Base-by-base conservation (phyloP, 1,140 invertebrate genomes). In the Plodia interpunctella region DNA sequence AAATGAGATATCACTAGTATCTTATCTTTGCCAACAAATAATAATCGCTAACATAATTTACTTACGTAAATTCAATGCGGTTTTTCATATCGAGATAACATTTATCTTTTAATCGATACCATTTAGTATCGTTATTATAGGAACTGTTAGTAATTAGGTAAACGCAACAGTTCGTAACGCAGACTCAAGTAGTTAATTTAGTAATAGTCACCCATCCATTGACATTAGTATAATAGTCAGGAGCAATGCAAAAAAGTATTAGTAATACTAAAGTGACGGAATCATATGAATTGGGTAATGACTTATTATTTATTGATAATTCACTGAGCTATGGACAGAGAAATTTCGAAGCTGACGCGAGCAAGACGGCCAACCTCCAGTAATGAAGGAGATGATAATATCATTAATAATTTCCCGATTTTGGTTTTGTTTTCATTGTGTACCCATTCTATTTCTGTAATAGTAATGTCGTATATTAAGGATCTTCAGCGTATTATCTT, bases 41-140 rank as follows among this genome's bases (percentile, higher is more conserved):
- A n/a, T 44, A 44, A 44, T 15, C 38, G 38, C 38, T 44, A 11
- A 38, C 4, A 35, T 35, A 44, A 52, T 35, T 50, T n/a, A 53
- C 52, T 55, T 55, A 50, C 59, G 59, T 50, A 55, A 60, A 55
- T 60, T 55, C 59, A 60, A 60, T 60, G 59, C 59, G 21, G 59
- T 9, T 55, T 44, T 59, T 38, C 17, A 2, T 28, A 53, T 25
- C 21, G 21, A 53, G 19, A 53, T 25, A 53, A 20, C 20, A n/a
- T n/a, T 53, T 13, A 25, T 20, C n/a, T 53, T 53, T 53, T 59
- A 30, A 59, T 59, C 57, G n/a, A 59, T 59, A 53, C 49, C 17
- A 5, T 8, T 51, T 51, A 25, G 6, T 15, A 44, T 44, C 13
- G 38, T 3, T 44, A 15, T 10, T 44, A 15, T 6, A 15, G 38